Conservation (phyloP, 2,797 vertebrate species). For the Poecilia wingei region DNA sequence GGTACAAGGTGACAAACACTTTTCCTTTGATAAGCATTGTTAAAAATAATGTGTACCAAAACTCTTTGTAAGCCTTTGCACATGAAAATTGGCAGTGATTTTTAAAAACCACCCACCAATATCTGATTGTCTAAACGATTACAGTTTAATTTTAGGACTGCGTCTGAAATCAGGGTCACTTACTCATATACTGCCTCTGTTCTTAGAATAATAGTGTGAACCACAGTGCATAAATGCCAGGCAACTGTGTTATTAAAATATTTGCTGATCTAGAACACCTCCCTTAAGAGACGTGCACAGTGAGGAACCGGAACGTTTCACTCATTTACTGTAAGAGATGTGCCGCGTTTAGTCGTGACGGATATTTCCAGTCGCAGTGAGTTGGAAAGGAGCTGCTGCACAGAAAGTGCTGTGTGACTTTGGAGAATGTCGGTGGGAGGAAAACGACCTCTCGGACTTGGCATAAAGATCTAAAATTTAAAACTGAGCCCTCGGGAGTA, state of each 20-base stretch:
- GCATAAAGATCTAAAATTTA: conserved; percentile 9
- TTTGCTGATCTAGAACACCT: neutral
- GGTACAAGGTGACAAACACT: neutral
- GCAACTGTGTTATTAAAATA: neutral
- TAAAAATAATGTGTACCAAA: neutral
- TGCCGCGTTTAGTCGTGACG: neutral
- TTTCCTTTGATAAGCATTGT: neutral
- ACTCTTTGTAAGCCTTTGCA: neutral
- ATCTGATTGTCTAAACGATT: neutral
- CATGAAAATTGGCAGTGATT: neutral
- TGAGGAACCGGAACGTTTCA: neutral
- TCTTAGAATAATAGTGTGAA: neutral
- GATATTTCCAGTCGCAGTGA: neutral
- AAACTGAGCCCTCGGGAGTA: conserved; percentile 2
- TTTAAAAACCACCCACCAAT: neutral
- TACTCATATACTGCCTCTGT: neutral
- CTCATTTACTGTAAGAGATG: neutral
- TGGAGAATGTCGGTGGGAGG: neutral
- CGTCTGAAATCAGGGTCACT: neutral
- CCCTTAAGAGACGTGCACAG: neutral
- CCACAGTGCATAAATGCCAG: neutral
- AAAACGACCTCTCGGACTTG: neutral
- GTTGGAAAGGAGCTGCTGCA: neutral
- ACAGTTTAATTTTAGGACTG: no score
- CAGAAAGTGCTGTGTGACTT: conserved; percentile 3